These are phyloP conservation scores for Leptobrachium leishanense DNA, from an alignment of 2,113 vertebrate genomes.

Conservation along the genomic window DNA sequence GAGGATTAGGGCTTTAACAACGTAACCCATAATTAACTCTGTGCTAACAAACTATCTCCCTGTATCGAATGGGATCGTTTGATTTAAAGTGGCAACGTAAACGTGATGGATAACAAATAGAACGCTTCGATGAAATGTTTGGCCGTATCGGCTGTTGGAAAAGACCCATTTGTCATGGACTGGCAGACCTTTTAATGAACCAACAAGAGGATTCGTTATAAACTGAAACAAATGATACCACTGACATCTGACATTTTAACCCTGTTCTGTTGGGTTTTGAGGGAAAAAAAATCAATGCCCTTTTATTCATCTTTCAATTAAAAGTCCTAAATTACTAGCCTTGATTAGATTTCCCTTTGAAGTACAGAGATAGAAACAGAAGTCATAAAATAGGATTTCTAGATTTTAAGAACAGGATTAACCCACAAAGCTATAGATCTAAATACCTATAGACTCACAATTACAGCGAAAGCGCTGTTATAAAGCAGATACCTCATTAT, in stretches of 20 bases:
- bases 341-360: too few relatives aligned
- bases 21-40: neutral
- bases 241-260: neutral
- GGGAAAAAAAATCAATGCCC: too few relatives aligned
- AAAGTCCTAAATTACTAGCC: too few relatives aligned
- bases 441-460: constrained; percentile 2
- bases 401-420: neutral
- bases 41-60: neutral
- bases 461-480: neutral
- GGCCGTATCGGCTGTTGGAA: constrained; percentile 15
- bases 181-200: constrained; percentile 25
- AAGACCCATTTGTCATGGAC: constrained; percentile 21
- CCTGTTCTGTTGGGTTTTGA: neutral
- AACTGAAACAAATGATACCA: constrained; percentile 5
- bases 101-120: constrained; percentile 12
- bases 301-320: too few relatives aligned
- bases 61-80: neutral
- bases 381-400: neutral
- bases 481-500: constrained; percentile 7
- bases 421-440: neutral
- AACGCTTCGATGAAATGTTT: constrained; percentile 14
- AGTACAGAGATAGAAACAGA: neutral
- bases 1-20: neutral
- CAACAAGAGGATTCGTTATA: constrained; percentile 22
- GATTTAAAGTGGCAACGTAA: constrained; percentile 3